Percentiles rank a stretch among this genome's conserved stretches.
Evolutionary conservation across 2,113 vertebrate genomes (phyloP).

Genomic region (Trachemys scripta): DNA sequence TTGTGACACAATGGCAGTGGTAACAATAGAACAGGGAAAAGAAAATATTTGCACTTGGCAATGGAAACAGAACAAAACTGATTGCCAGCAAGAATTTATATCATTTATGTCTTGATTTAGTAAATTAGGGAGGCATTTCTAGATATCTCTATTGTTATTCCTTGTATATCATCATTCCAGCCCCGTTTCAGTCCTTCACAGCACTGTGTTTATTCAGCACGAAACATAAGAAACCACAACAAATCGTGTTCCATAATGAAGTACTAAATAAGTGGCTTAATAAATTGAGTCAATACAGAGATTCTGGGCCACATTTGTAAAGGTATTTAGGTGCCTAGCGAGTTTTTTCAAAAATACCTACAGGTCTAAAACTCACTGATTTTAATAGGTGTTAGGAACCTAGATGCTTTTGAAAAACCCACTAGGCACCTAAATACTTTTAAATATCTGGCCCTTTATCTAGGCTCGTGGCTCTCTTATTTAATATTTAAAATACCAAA

Average conservation of each 20-base stretch:
- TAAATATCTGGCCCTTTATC: neutral
- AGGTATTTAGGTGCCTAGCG: neutral
- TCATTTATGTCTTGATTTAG: slow-evolving; percentile 31
- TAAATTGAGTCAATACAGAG: neutral
- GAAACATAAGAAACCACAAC: slow-evolving; percentile 21
- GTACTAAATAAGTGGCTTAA: slow-evolving; percentile 33
- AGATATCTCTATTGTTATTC: neutral
- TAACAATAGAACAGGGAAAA: neutral
- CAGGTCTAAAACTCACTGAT: neutral
- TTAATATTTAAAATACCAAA: neutral
- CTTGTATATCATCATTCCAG: slow-evolving; percentile 13
- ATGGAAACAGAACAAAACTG: neutral
- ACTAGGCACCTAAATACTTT: neutral
- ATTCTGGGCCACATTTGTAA: neutral
- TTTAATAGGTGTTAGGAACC: neutral
- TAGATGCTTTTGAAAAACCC: neutral
- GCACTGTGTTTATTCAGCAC: slow-evolving; percentile 10
- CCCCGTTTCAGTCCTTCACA: neutral
- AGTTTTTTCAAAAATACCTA: neutral
- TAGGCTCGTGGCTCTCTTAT: neutral
- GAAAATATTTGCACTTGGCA: rapidly evolving
- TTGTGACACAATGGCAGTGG: neutral
- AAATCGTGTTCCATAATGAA: slow-evolving; percentile 39
- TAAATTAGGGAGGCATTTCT: neutral
- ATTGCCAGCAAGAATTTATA: neutral